Base-by-base conservation (phyloP, 2,797 vertebrate species). In the Tangara arthus region DNA sequence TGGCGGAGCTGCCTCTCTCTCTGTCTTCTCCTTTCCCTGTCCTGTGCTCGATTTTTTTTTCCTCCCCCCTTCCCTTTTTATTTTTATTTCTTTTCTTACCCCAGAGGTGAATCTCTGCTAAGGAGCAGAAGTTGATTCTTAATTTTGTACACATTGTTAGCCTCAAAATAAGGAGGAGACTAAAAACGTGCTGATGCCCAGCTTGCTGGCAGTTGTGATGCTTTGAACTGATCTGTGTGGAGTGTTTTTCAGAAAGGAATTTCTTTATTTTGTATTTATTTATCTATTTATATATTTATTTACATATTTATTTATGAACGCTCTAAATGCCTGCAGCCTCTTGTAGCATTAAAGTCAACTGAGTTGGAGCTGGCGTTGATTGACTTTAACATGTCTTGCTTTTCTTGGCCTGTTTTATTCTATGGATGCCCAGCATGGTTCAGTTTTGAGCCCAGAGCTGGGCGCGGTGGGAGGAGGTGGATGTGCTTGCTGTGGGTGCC, bases 161-260 rank as follows among this genome's bases (percentile, higher is more conserved):
- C 69, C 93, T 95, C 87, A 64, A 72, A 97, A 91, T 91, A 95
- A 97, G 95, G 92, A 97, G 92, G 86, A 73, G 91, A 80, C 77
- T 83, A 63, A 72, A 57, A 95, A 84, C 0, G 22, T 65, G 42
- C 56, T 65, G 80, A 82, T 95, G 96, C 92, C 94, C 93, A 47
- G 79, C 61, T 69, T 47, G 50, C 26, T 72, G 55, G 70, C 52
- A n/a, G 37, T 89, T 5, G 7, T 18, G 55, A 19, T 46, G 68
- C 47, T 68, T 83, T 86, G 75, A 90, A 71, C 42, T 5, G 2
- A 42, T 52, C 50, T 71, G 7, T 16, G 19, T 26, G 47, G 77
- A 90, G 28, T 70, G 55, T 64, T 70, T 94, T 90, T 66, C 28
- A 28, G 14, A 27, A 71, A 71, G 20, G 7, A 13, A 44, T 68